Conservation (phyloP, 2,113 vertebrate species). For the Poeciliopsis prolifica region DNA sequence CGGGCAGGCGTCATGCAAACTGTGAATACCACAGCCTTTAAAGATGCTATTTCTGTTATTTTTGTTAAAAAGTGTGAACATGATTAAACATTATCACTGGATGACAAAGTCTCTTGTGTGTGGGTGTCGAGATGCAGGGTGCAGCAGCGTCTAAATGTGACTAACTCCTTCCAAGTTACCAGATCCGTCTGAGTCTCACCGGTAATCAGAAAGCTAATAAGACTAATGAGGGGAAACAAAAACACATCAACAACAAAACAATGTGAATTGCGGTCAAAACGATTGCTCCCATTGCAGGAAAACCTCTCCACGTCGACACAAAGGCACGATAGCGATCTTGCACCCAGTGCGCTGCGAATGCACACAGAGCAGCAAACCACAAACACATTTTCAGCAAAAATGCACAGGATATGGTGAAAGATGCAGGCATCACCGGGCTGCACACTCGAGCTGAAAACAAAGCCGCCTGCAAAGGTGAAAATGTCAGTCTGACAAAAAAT, state of each 20-base stretch:
- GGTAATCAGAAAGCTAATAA: no score
- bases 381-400: constrained; percentile 47
- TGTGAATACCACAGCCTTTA: background rate
- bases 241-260: background rate
- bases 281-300: background rate
- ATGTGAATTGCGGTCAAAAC: background rate
- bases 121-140: background rate
- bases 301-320: background rate
- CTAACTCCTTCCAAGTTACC: background rate
- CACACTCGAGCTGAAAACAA: background rate
- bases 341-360: background rate
- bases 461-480: background rate
- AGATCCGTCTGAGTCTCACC: background rate
- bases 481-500: background rate
- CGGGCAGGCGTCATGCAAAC: background rate
- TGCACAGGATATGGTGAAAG: constrained; percentile 41
- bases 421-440: background rate
- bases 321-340: background rate
- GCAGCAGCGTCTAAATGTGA: background rate
- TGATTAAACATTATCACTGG: background rate
- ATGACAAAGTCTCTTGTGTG: background rate
- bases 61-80: constrained; percentile 4
- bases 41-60: background rate
- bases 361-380: constrained; percentile 30
- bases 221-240: background rate